A percentile compares a stretch with the other conserved stretches of the same genome.
Evolutionary conservation across 2,797 vertebrate species (phyloP).

Genomic region (Onychomys leucogaster): DNA sequence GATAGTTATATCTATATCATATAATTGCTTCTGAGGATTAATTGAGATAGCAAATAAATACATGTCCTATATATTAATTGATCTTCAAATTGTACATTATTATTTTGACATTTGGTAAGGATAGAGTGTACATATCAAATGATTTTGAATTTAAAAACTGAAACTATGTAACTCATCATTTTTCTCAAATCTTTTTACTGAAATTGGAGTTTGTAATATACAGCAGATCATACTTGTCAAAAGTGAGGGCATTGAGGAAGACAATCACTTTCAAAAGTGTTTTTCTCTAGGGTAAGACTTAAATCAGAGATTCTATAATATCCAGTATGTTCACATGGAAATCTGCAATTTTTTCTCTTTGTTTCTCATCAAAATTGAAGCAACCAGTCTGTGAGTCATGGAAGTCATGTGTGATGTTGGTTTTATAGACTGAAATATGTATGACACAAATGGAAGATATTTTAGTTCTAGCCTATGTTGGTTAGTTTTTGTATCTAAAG

Average conservation of each 20-base stretch:
- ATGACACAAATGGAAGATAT: slow-evolving; percentile 4
- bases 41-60: background rate
- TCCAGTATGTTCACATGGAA: background rate
- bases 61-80: background rate
- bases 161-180: background rate
- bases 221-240: background rate
- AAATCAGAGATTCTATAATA: background rate
- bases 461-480: slow-evolving; percentile 10
- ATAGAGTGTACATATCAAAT: background rate
- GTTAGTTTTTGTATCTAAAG: slow-evolving; percentile 34
- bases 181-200: slow-evolving; percentile 45
- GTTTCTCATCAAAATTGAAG: slow-evolving; percentile 1
- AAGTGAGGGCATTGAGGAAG: slow-evolving; percentile 42
- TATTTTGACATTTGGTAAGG: slow-evolving; percentile 31
- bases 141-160: slow-evolving; percentile 25
- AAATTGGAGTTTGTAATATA: slow-evolving; percentile 42
- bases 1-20: background rate
- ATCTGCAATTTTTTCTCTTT: background rate
- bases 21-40: slow-evolving; percentile 49
- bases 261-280: background rate
- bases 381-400: background rate
- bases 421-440: slow-evolving; percentile 37
- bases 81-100: slow-evolving; percentile 28
- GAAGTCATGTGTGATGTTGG: background rate
- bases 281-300: slow-evolving; percentile 27